Evolutionary conservation across 2,888 invertebrate genomes (phyloP).

Genomic region (Iphiclides podalirius): DNA sequence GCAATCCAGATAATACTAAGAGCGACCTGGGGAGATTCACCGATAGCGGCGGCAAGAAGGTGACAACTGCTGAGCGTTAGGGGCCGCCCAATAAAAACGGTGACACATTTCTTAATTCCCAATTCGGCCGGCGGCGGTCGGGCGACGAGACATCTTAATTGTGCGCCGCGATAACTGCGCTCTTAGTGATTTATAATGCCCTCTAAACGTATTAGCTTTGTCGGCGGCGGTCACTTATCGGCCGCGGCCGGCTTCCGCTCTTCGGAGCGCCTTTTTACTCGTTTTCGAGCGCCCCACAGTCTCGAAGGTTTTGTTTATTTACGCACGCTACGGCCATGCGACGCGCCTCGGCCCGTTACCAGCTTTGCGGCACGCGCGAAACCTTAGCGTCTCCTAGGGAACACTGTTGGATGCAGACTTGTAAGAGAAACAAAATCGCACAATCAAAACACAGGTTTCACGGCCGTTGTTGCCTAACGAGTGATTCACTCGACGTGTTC

Average conservation of each 20-base stretch:
- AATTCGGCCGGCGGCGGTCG: conserved; percentile 32
- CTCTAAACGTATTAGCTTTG: conserved; percentile 69
- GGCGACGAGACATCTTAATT: conserved; percentile 65
- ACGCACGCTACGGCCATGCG: conserved; percentile 18
- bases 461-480: too few species aligned
- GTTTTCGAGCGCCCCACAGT: conserved; percentile 25
- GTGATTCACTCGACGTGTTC: too few species aligned
- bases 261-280: conserved; percentile 41
- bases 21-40: too few species aligned
- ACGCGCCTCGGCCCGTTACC: too few species aligned
- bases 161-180: conserved; percentile 61
- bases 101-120: conserved; percentile 42
- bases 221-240: conserved; percentile 66
- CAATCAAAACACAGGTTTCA: too few species aligned
- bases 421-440: too few species aligned
- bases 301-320: conserved; percentile 30
- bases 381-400: too few species aligned
- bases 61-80: too few species aligned
- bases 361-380: too few species aligned
- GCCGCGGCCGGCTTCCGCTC: conserved; percentile 61
- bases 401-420: too few species aligned
- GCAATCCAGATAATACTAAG: too few species aligned
- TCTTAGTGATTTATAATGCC: conserved; percentile 70
- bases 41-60: neutral
- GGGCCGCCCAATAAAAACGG: conserved; percentile 28